Evolutionary conservation across 30 jellyfish, hydroid and myxozoan genomes (phyloP).

Genomic region (Hydractinia symbiolongicarpus): DNA sequence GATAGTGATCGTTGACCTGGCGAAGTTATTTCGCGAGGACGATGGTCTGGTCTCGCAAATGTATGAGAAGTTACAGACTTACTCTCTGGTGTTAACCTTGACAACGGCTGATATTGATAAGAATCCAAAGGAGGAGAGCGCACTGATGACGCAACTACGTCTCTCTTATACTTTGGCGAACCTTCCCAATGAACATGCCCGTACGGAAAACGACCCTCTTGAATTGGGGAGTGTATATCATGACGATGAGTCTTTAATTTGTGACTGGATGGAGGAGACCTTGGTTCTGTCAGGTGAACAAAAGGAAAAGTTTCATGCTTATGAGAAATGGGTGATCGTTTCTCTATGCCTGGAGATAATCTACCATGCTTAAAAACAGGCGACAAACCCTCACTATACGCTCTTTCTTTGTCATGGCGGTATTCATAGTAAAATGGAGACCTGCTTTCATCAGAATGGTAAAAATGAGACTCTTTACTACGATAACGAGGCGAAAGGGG

Average conservation of each 20-base stretch:
- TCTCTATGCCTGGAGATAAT: not conserved
- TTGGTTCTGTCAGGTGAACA: constrained; percentile 14
- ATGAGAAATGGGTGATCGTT: constrained; percentile 17
- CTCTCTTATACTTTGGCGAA: constrained; percentile 3
- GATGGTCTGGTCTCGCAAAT: not conserved
- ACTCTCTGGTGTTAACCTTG: constrained; percentile 19
- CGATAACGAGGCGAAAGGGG: constrained; percentile 41
- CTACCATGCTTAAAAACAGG: not conserved
- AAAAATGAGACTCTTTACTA: constrained; percentile 12
- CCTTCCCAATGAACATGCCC: constrained; percentile 15
- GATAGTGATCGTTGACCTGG: not conserved
- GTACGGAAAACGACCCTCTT: constrained; percentile 33
- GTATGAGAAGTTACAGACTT: not conserved
- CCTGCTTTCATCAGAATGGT: constrained; percentile 27
- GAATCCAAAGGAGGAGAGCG: constrained; percentile 29
- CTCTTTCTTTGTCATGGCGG: constrained; percentile 28
- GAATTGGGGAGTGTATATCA: constrained; percentile 1
- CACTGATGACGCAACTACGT: not conserved
- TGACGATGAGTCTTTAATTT: constrained; percentile 8
- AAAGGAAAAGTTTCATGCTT: constrained; percentile 28
- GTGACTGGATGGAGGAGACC: not conserved
- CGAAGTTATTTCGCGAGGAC: not conserved
- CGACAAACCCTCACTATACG: constrained; percentile 2
- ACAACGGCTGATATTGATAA: constrained; percentile 37
- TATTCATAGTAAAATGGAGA: constrained; percentile 34